Evolutionary conservation across 2,888 invertebrate species (phyloP), one percentile per base, ranked within the genome.

Genomic region (Spodoptera exigua): DNA sequence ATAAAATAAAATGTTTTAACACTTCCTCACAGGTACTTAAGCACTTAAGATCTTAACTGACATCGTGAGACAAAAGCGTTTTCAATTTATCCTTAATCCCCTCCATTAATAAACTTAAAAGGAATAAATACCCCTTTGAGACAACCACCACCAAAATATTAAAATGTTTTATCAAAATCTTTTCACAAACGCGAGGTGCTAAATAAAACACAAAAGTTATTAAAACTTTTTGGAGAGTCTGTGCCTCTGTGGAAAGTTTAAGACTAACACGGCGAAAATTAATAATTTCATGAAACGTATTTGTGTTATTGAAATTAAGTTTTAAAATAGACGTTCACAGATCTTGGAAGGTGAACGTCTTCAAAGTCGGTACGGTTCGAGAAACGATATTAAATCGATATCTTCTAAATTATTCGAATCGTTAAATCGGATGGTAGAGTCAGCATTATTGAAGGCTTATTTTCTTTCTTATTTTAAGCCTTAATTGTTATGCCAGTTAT

Each of bases 141-240:
- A 10, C 55, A 40, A 61, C 45, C 43, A 34, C 67, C 63, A 47
- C 44, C 54, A 57, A 74, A 70, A 45, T 74, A 69, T 54, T 60
- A 59, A 59, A 58, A 67, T 48, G 14, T 61, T 74, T 58, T 48
- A 70, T 60, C 46, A 58, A 60, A 74, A 66, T 67, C 59, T 70
- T 57, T 73, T 74, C 63, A 53, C 51, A 65, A 49, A 18, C 46
- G 39, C 45, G 57, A 70, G 70, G 67, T 77, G 78, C 63, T 52
- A 70, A 74, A 77, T 64, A 60, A 70, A 77, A 75, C 57, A 70
- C 61, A 64, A 74, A 74, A 76, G 59, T 74, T 61, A 74, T 75
- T 77, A 77, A 66, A 75, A 74, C 63, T 75, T 74, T 45, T n/a
- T 0, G 3, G 37, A n/a, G 37, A 61, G 56, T 63, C 45, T 43